Conservation (phyloP, 1,140 invertebrate genomes). For the Theocolax elegans region DNA sequence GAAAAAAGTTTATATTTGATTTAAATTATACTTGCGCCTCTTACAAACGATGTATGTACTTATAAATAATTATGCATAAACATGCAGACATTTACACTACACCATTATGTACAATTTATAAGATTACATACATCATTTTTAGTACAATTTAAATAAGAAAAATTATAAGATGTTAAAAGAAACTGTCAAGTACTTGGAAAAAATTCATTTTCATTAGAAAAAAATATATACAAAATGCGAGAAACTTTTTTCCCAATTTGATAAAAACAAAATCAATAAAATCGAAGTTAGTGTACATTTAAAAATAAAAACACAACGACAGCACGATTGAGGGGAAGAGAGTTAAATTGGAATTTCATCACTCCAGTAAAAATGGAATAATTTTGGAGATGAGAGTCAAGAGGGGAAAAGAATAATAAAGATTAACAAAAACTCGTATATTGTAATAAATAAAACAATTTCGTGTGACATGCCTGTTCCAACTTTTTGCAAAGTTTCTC, state of each 20-base stretch:
- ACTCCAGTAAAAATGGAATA: too few species aligned
- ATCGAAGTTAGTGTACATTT: conserved; percentile 27
- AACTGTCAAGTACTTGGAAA: not conserved
- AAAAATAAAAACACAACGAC: conserved; percentile 30
- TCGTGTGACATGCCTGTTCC: conserved; percentile 79
- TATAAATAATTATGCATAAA: too few species aligned
- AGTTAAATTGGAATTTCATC: too few species aligned
- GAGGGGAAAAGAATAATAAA: conserved; percentile 15
- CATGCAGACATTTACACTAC: not conserved
- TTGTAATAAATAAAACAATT: conserved; percentile 50
- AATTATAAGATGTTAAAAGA: too few species aligned
- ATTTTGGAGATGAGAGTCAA: not conserved
- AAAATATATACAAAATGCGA: not conserved
- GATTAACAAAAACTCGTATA: not conserved
- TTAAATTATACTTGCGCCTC: too few species aligned
- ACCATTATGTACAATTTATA: too few species aligned
- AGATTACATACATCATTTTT: too few species aligned
- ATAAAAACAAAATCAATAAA: conserved; percentile 5
- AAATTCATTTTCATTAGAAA: not conserved
- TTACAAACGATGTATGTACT: too few species aligned
- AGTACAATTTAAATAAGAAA: too few species aligned
- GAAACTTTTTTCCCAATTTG: conserved; percentile 21
- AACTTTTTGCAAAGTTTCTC: conserved; percentile 91
- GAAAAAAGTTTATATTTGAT: conserved; percentile 18
- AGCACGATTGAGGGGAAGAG: conserved; percentile 1